These are phyloP conservation scores for Pammene aurita DNA, from an alignment of 2,888 invertebrate genomes.

Conservation along the genomic window DNA sequence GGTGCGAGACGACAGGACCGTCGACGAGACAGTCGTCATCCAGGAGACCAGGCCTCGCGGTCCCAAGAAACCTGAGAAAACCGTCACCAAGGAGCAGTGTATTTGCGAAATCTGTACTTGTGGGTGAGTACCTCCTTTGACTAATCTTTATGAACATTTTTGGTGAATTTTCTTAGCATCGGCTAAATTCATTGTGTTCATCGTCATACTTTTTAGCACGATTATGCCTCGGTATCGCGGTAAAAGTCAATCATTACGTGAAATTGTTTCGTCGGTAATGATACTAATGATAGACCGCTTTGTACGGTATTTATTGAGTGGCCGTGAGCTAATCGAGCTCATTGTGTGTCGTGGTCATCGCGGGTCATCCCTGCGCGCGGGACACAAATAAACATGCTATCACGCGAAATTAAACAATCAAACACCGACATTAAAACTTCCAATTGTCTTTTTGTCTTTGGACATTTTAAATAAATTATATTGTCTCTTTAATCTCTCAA, in stretches of 20 bases:
- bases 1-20: constrained; percentile 74
- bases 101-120: constrained; percentile 96
- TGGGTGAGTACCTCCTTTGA: constrained; percentile 86
- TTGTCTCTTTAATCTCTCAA: background rate
- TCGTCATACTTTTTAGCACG: constrained; percentile 23
- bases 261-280: constrained; percentile 29
- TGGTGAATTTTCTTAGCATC: background rate
- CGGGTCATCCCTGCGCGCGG: constrained; percentile 21
- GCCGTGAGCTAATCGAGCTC: constrained; percentile 39
- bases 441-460: background rate
- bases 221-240: constrained; percentile 1
- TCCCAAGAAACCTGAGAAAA: constrained; percentile 74
- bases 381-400: constrained; percentile 26
- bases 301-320: constrained; percentile 25
- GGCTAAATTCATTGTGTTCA: background rate
- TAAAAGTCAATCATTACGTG: constrained; percentile 29
- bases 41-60: constrained; percentile 74
- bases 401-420: constrained; percentile 9
- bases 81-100: constrained; percentile 88
- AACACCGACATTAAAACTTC: background rate
- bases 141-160: background rate
- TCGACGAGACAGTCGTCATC: constrained; percentile 66
- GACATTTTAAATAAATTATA: background rate
- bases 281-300: constrained; percentile 11
- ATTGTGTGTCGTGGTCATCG: constrained; percentile 34